A percentile compares a stretch with the other conserved stretches of the same genome.
These are phyloP conservation scores for Morinoia aosen DNA, from an alignment of 2,888 invertebrate species.

Conservation along the genomic window DNA sequence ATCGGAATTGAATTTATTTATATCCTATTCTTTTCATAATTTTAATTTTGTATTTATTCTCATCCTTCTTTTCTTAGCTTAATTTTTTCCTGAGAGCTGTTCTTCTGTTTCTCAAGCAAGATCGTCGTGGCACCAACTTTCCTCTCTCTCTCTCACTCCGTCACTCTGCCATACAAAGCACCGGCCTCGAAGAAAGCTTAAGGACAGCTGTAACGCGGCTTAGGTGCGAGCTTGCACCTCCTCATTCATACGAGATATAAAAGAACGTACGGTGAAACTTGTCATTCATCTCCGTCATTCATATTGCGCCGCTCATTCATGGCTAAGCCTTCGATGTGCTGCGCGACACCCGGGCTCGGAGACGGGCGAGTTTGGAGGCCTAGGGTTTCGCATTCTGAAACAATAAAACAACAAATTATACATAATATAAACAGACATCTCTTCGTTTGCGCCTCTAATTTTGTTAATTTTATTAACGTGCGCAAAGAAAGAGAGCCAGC, in stretches of 20 bases:
- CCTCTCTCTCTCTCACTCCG: background rate
- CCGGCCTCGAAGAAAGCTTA: background rate
- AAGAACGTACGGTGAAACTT: background rate
- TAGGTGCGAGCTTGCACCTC: background rate
- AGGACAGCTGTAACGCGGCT: background rate
- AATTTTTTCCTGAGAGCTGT: background rate
- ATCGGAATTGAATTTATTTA: background rate
- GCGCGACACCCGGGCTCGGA: background rate
- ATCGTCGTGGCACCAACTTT: background rate
- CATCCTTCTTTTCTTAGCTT: too few relatives aligned
- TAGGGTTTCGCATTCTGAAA: background rate
- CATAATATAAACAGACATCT: background rate
- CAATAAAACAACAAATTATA: background rate
- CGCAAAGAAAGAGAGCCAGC: background rate
- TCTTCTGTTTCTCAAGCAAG: background rate
- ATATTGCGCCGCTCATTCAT: background rate
- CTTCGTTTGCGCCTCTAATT: background rate
- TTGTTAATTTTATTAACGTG: background rate
- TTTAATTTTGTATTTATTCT: background rate
- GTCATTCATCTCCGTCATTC: slow-evolving; percentile 32
- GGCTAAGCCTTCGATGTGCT: background rate
- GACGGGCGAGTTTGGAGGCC: background rate
- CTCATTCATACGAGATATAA: background rate
- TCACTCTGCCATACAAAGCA: background rate
- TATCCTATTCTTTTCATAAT: background rate